Evolutionary conservation across 2,888 invertebrate genomes (phyloP).

Genomic region (Stratiomys singularior): DNA sequence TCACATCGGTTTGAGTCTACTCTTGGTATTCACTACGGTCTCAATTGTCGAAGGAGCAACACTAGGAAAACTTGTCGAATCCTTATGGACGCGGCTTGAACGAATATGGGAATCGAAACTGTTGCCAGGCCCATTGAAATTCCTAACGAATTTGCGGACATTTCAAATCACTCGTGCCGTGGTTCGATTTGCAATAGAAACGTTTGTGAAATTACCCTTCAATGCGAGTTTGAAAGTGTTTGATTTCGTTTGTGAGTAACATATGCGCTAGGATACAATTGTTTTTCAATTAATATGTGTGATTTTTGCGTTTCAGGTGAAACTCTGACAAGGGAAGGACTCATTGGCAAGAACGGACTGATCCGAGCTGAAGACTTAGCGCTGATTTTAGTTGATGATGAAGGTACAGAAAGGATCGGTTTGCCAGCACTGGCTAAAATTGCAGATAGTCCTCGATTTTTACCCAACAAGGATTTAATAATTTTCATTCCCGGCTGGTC

Average conservation of each 20-base stretch:
- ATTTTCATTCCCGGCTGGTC: slow-evolving; percentile 48
- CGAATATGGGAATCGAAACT: slow-evolving; percentile 14
- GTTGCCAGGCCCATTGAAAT: slow-evolving; percentile 13
- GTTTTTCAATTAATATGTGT: neutral
- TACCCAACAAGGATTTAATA: neutral
- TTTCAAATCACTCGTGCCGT: neutral
- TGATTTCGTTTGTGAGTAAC: slow-evolving; percentile 40
- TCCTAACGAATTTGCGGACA: neutral
- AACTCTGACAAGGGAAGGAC: slow-evolving; percentile 16
- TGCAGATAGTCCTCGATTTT: neutral
- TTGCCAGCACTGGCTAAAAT: neutral
- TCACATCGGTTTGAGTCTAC: slow-evolving; percentile 17
- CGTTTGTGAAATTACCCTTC: slow-evolving; percentile 14
- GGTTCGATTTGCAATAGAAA: slow-evolving; percentile 15
- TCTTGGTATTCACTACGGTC: slow-evolving; percentile 14
- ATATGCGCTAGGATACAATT: neutral
- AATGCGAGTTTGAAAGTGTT: neutral
- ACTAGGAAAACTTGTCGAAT: slow-evolving; percentile 13
- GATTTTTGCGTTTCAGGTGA: neutral
- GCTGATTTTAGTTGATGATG: slow-evolving; percentile 3
- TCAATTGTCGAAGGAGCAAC: neutral
- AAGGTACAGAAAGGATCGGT: slow-evolving; percentile 1
- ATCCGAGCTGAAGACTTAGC: slow-evolving; percentile 5
- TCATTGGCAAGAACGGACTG: neutral
- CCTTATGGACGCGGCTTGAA: slow-evolving; percentile 17